Conservation (phyloP, 2,888 invertebrate species). For the Barypeithes pellucidus region DNA sequence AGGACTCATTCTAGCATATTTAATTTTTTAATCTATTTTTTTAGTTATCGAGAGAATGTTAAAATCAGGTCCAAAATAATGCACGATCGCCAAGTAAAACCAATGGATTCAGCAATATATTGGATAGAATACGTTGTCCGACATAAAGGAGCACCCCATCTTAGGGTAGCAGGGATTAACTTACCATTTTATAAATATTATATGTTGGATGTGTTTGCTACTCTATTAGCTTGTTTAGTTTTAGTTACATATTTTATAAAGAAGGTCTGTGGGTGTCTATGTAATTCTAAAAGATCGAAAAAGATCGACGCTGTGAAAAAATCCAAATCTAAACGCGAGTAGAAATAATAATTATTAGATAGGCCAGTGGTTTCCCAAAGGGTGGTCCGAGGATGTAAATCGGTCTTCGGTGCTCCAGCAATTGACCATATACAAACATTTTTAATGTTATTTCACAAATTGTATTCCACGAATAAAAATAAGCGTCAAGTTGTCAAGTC, state of each 20-base stretch:
- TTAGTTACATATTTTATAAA: background rate
- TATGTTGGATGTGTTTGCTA: constrained; percentile 59
- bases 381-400: too few relatives aligned
- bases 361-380: too few relatives aligned
- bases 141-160: constrained; percentile 63
- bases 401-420: too few relatives aligned
- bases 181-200: constrained; percentile 61
- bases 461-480: too few relatives aligned
- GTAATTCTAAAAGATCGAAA: background rate
- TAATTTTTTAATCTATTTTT: too few relatives aligned
- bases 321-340: background rate
- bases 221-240: constrained; percentile 4
- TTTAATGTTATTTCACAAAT: too few relatives aligned
- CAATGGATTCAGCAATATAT: constrained; percentile 60
- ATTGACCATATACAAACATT: too few relatives aligned
- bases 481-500: too few relatives aligned
- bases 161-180: constrained; percentile 59
- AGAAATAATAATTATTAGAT: too few relatives aligned
- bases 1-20: too few relatives aligned
- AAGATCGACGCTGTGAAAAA: background rate
- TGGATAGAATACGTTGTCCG: constrained; percentile 64
- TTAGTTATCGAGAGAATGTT: constrained; percentile 60
- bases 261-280: constrained; percentile 8
- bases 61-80: constrained; percentile 59
- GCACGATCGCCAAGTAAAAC: constrained; percentile 61